These are phyloP conservation scores for Stenodema calcarata DNA, from an alignment of 2,888 invertebrate species.

Conservation along the genomic window DNA sequence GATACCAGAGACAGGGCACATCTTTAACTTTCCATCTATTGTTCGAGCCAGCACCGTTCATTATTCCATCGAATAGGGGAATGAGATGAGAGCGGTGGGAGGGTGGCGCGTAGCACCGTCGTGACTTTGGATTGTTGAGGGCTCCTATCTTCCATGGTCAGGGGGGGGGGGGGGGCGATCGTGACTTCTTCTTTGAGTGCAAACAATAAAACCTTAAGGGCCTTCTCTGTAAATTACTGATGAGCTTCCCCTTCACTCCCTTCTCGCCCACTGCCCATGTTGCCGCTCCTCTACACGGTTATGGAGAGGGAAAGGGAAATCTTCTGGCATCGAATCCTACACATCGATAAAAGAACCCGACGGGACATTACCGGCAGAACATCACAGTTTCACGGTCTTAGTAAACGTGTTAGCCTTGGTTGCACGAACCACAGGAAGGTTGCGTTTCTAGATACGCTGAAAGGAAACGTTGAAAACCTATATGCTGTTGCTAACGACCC, in stretches of 20 bases:
- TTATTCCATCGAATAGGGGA: conserved; percentile 10
- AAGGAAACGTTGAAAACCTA: neutral
- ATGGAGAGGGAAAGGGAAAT: neutral
- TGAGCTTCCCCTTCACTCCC: conserved; percentile 11
- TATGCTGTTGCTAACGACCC: no score
- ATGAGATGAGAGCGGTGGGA: neutral
- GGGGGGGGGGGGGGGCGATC: conserved; percentile 40
- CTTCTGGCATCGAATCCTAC: neutral
- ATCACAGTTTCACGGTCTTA: neutral
- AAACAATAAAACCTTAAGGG: conserved; percentile 48
- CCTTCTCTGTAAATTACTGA: conserved; percentile 44
- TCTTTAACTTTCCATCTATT: conserved; percentile 21
- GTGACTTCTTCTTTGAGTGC: conserved; percentile 47
- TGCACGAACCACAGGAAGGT: neutral
- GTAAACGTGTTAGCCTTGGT: neutral
- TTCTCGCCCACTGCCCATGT: neutral
- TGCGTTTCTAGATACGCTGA: neutral
- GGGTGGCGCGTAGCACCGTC: neutral
- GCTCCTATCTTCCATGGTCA: conserved; percentile 42
- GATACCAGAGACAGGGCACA: neutral
- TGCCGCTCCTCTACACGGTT: neutral
- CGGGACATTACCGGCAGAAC: neutral
- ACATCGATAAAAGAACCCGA: neutral
- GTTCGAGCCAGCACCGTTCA: conserved; percentile 24
- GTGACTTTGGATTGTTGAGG: conserved; percentile 41